Base-by-base conservation (phyloP, 1,140 invertebrate species). In the Bombus waltoni region DNA sequence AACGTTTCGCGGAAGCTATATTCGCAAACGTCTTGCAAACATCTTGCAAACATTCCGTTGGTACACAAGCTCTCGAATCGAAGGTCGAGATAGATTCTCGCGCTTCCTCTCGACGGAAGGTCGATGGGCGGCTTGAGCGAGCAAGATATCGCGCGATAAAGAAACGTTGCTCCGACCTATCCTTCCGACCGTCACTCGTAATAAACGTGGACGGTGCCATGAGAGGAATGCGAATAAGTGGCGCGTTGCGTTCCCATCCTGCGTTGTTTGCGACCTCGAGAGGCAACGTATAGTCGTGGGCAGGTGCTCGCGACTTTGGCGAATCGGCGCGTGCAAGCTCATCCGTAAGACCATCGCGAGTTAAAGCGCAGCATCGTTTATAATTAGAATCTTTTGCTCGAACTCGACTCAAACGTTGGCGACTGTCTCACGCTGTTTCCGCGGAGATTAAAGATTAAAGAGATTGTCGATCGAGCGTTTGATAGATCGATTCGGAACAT, bases 201-300 rank as follows among this genome's bases (percentile, higher is more conserved):
- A 87, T 87, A 87, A 78, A 87, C 73, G 28, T 32, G 76, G 85
- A 87, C 81, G 53, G n/a, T 59, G 44, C 40, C 66, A 66, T 74
- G 72, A 73, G 62, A 59, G 85, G 85, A 87, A 87, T 87, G 81
- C 81, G 85, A 87, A 87, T 87, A 87, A 87, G 73, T 81, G 57
- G 65, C 68, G 62, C 44, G 78, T 32, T 42, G 35, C 59, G 81
- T 87, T 77, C 73, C 66, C 81, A 78, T 65, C 53, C 42, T 53
- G 32, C 47, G 80, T 84, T 84, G 62, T 85, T 87, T 87, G 70
- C 85, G 72, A 85, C 57, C 83, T 81, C 83, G 75, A 9, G n/a
- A 38, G 40, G 15, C 65, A 6, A 28, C 25, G 35, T 40, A 11
- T 35, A 68, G 2, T n/a, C 4, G 38, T 13, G 73, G 38, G 70